Evolutionary conservation across 2,888 invertebrate species (phyloP).

Genomic region (Patella pellucida): DNA sequence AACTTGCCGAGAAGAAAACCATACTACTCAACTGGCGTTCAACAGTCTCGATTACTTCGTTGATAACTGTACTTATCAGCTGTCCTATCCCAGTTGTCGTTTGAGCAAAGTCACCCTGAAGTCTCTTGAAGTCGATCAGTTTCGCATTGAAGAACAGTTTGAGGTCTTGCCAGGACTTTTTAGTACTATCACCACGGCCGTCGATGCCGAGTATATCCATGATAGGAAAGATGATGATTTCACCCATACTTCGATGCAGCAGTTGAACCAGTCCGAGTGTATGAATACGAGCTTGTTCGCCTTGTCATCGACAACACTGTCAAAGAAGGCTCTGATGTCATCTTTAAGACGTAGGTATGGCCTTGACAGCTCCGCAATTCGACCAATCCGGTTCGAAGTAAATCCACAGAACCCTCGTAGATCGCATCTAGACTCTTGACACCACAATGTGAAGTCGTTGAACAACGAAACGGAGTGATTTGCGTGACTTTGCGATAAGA

Average conservation of each 20-base stretch:
- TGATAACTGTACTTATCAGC: too few species aligned
- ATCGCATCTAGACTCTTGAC: too few species aligned
- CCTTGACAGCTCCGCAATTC: not conserved
- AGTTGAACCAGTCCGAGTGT: not conserved
- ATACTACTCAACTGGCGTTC: too few species aligned
- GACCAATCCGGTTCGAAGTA: not conserved
- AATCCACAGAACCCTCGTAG: not conserved
- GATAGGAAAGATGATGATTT: not conserved
- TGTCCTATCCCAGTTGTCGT: too few species aligned
- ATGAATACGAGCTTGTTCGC: not conserved
- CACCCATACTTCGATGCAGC: conserved; percentile 5
- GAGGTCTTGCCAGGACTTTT: too few species aligned
- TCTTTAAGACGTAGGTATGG: not conserved
- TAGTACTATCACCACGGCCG: conserved; percentile 10
- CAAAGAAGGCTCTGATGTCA: not conserved
- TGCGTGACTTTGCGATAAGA: not conserved
- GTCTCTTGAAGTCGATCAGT: too few species aligned
- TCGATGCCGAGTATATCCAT: conserved; percentile 8
- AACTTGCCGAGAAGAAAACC: too few species aligned
- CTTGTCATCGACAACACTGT: not conserved
- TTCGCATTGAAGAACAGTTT: too few species aligned
- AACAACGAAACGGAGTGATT: not conserved
- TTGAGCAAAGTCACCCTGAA: too few species aligned
- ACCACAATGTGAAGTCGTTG: not conserved
- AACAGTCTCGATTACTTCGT: too few species aligned